These are phyloP conservation scores for Temnothorax rugatulus DNA, from an alignment of 2,888 invertebrate genomes.

Conservation along the genomic window DNA sequence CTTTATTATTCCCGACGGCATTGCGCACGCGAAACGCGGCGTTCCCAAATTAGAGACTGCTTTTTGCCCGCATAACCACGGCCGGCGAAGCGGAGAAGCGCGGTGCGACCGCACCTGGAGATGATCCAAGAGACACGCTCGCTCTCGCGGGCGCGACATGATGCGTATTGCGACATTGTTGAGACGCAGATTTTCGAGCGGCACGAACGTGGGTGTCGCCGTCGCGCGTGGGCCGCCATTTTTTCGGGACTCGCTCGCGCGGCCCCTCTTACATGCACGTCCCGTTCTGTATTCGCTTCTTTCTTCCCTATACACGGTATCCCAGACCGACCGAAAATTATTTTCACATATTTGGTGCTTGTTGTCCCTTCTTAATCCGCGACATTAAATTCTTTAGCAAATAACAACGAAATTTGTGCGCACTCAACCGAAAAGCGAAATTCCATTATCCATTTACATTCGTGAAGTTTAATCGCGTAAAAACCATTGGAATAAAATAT, in stretches of 20 bases:
- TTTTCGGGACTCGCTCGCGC: constrained; percentile 45
- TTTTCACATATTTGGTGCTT: not conserved
- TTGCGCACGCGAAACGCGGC: constrained; percentile 62
- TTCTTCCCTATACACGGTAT: not conserved
- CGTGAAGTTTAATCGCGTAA: not conserved
- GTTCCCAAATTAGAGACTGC: constrained; percentile 69
- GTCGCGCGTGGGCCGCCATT: constrained; percentile 45
- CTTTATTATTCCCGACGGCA: constrained; percentile 72
- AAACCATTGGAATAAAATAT: not conserved
- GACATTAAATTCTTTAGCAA: not conserved
- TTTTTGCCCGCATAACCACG: constrained; percentile 55
- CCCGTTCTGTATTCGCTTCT: not conserved
- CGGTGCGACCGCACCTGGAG: constrained; percentile 72
- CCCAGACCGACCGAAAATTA: not conserved
- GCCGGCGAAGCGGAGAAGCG: constrained; percentile 41
- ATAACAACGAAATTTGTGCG: not conserved
- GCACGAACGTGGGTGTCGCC: constrained; percentile 30
- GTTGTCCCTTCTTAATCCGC: not conserved
- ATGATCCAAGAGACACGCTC: constrained; percentile 74
- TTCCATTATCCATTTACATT: not conserved
- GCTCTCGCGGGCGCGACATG: constrained; percentile 52
- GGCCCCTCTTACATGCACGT: not conserved
- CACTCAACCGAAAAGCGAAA: not conserved
- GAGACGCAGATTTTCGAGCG: constrained; percentile 32
- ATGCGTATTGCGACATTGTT: constrained; percentile 17